A percentile compares a stretch with the other conserved stretches of the same genome.
Conservation (phyloP, 2,113 vertebrate genomes). For the Crotalus tigris region DNA sequence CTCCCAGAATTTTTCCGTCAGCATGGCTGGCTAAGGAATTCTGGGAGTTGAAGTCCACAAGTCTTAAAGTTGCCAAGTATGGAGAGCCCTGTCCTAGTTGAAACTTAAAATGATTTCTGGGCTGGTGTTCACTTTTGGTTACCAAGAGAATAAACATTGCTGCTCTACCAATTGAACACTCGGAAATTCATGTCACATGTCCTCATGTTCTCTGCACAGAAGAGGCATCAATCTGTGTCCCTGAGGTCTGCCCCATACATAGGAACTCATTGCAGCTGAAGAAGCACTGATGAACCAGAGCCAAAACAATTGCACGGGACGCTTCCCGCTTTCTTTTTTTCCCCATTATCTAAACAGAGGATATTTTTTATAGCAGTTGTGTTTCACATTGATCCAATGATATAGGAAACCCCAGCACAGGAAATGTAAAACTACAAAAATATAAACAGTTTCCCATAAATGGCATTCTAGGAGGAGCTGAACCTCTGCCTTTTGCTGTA, state of each 20-base stretch:
- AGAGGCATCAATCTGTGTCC: neutral
- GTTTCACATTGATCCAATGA: neutral
- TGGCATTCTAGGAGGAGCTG: neutral
- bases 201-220: neutral
- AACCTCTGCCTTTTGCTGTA: neutral
- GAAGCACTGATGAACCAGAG: neutral
- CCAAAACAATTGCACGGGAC: neutral
- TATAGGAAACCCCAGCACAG: neutral
- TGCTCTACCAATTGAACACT: conserved; percentile 31
- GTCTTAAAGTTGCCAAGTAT: too few species aligned
- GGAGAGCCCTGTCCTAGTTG: conserved; percentile 23
- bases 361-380: neutral
- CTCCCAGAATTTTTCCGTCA: neutral
- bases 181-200: neutral
- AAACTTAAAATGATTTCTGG: conserved; percentile 36
- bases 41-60: neutral
- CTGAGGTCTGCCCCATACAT: neutral
- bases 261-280: neutral
- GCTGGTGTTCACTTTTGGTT: conserved; percentile 26
- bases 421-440: neutral
- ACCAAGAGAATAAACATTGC: conserved; percentile 15
- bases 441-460: neutral
- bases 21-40: neutral
- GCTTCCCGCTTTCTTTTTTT: neutral
- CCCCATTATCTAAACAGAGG: neutral